Conservation (phyloP, 2,113 vertebrate species). For the Nothoprocta pentlandii region DNA sequence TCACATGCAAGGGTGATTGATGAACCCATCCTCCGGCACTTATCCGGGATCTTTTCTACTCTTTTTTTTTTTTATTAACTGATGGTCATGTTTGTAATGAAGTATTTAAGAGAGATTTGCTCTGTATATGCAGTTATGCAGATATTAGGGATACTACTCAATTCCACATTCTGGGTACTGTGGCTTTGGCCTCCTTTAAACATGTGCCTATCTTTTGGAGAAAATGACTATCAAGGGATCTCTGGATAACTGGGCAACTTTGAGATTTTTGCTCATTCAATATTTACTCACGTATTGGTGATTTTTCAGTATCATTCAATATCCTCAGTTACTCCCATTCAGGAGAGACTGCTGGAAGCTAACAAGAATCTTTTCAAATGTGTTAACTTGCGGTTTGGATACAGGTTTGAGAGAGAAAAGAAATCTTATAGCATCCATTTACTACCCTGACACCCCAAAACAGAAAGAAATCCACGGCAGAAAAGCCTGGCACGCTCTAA, state of each 20-base stretch:
- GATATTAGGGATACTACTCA: background rate
- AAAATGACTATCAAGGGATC: background rate
- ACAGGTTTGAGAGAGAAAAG: background rate
- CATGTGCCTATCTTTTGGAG: background rate
- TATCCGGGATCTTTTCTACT: background rate
- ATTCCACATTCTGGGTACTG: background rate
- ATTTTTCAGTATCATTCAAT: background rate
- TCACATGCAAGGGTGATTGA: background rate
- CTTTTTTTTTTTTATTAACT: background rate
- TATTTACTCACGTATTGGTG: background rate
- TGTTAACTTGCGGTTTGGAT: fast-evolving
- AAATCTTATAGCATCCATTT: background rate
- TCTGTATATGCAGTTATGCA: background rate
- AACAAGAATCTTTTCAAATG: background rate
- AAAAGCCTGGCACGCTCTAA: background rate
- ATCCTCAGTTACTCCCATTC: background rate
- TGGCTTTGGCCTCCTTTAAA: background rate
- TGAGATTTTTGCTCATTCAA: background rate
- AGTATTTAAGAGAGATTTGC: background rate
- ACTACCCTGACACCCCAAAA: background rate
- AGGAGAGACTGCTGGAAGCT: background rate
- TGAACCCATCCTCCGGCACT: background rate
- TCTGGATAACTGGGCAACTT: background rate
- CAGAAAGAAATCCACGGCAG: background rate
- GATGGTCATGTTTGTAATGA: background rate